Conservation (phyloP, 2,113 vertebrate genomes). For the Pterophyllum scalare region DNA sequence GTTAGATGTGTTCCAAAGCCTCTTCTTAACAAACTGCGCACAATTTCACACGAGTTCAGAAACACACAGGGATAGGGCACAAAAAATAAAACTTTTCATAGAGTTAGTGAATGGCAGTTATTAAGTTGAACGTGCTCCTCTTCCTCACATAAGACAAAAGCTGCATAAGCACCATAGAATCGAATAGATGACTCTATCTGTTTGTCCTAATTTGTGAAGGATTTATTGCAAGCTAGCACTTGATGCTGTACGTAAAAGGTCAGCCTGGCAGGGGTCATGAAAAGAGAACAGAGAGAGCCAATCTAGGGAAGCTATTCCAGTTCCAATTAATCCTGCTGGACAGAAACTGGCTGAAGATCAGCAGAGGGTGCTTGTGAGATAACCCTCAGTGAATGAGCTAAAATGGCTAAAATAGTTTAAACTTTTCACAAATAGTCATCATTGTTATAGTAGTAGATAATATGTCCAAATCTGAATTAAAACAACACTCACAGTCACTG, state of each 20-base stretch:
- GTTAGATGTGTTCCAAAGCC: neutral
- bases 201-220: too few species aligned
- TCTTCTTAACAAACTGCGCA: too few species aligned
- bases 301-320: too few species aligned
- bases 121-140: neutral
- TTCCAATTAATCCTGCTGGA: too few species aligned
- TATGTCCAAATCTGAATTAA: neutral
- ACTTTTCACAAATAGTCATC: neutral
- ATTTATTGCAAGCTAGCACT: too few species aligned
- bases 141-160: neutral
- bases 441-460: neutral
- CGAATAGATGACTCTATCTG: neutral
- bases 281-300: too few species aligned
- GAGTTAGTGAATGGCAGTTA: neutral
- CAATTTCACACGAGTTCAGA: neutral
- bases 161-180: neutral
- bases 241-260: too few species aligned
- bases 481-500: neutral
- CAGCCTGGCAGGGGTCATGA: too few species aligned
- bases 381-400: too few species aligned
- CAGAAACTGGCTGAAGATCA: too few species aligned
- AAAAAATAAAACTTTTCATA: neutral
- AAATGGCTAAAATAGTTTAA: neutral
- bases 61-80: neutral
- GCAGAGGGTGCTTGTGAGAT: too few species aligned